phyloP scores from a whole-genome alignment of 2,797 vertebrate species.

The Delichon dasypus region DNA sequence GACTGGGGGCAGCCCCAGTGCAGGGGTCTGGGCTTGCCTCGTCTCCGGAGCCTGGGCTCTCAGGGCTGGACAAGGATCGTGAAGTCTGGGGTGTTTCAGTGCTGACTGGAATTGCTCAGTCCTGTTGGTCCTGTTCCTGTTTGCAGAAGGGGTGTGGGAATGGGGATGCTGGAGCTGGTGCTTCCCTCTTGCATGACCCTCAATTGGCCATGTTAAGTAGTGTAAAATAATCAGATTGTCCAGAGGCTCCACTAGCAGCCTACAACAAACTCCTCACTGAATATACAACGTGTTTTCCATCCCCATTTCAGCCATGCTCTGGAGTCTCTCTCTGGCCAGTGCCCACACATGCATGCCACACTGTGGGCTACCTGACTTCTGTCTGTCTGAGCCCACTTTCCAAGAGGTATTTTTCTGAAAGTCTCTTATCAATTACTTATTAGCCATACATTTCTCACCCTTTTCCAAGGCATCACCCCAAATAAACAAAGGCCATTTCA shows the following conservation, averaged over 20 bases:
- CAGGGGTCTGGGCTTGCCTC: not conserved
- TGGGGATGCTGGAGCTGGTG: not conserved
- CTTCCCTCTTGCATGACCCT: slow-evolving; percentile 2
- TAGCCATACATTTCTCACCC: not conserved
- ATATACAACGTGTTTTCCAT: not conserved
- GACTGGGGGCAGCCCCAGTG: not conserved
- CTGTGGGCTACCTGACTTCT: not conserved
- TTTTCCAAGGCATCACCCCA: not conserved
- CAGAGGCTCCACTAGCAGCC: not conserved
- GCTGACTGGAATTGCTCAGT: fast-evolving
- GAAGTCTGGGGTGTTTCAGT: fast-evolving
- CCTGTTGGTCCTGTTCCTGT: not conserved
- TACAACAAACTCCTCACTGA: not conserved
- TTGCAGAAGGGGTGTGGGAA: not conserved
- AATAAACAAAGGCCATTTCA: not conserved
- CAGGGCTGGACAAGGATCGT: not conserved
- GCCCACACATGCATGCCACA: fast-evolving
- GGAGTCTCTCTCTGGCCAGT: not conserved
- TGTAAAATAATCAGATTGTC: not conserved
- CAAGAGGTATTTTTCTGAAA: not conserved
- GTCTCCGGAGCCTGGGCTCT: fast-evolving
- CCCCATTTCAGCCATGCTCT: fast-evolving
- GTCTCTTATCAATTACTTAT: not conserved
- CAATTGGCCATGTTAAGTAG: not conserved
- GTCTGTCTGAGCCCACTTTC: not conserved